Evolutionary conservation across 2,888 invertebrate genomes (phyloP), one percentile per base, ranked within the genome.

Genomic region (Gasteruption jaculator): DNA sequence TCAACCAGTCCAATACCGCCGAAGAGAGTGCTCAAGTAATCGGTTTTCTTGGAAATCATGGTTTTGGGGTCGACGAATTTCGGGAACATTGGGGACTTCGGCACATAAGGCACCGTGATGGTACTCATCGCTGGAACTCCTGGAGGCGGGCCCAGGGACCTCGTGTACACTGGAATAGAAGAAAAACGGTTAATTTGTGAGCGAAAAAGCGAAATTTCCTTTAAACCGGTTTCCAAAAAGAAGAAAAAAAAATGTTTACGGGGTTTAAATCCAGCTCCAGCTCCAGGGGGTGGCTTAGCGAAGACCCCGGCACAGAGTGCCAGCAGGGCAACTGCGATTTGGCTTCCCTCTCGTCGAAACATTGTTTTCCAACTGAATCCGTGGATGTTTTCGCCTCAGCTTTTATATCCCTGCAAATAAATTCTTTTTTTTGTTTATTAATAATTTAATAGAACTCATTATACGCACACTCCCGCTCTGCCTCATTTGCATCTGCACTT

Each of bases 51-150:
- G 4, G 57, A 43, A 10, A 65, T 61, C 58, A 66, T 63, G 2
- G 41, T 32, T 47, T 60, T 57, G 1, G 67, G 66, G 29, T 67
- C 67, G 5, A 67, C 60, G 29, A 65, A 60, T 49, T 67, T 65
- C 3, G 66, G 66, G 15, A 65, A 60, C 5, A 65, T 46, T 1
- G 64, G 46, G 10, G 62, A 57, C 32, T 67, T 67, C 22, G 63
- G 49, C 29, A 53, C 45, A 27, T 58, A 66, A 8, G 67, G 67
- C 6, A 65, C 54, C 1, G 57, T 41, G 35, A 67, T 60, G 3
- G 62, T 57, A 16, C 52, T 52, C 12, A 64, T 50, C 40, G 46
- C 56, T 21, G 39, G 12, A 10, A 46, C 36, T 6, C 38, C n/a
- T 26, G 59, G 52, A n/a, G n/a, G n/a, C 8, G 59, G 56, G 11